phyloP scores from a whole-genome alignment of 2,888 invertebrate species.

The Dysmachus trigonus region DNA sequence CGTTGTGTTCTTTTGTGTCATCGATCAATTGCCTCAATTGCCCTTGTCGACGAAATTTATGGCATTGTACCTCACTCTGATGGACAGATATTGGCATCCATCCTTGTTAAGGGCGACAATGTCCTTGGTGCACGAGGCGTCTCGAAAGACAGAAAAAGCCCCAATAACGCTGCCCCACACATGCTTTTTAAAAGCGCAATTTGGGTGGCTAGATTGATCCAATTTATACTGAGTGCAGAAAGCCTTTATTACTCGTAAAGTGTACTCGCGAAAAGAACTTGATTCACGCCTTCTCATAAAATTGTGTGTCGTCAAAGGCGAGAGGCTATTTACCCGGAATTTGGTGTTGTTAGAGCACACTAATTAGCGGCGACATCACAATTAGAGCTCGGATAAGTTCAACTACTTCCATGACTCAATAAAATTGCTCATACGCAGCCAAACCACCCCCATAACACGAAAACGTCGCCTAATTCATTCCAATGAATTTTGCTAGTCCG shows the following conservation, averaged over 20 bases:
- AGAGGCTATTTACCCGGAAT: not conserved
- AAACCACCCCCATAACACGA: not conserved
- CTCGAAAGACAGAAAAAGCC: not conserved
- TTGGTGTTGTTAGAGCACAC: not conserved
- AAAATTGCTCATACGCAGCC: not conserved
- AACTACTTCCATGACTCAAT: not conserved
- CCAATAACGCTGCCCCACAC: not conserved
- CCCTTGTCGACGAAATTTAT: not conserved
- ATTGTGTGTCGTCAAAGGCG: not conserved
- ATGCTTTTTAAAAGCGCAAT: not conserved
- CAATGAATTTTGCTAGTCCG: not conserved
- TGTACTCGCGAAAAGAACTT: not conserved
- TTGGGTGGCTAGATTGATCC: not conserved
- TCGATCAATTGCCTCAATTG: not conserved
- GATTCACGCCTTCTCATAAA: not conserved
- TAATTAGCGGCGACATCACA: not conserved
- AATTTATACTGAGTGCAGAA: not conserved
- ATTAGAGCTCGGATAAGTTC: not conserved
- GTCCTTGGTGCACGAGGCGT: not conserved
- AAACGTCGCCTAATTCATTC: not conserved
- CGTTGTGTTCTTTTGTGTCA: not conserved
- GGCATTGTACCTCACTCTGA: not conserved
- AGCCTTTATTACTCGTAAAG: not conserved
- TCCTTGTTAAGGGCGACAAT: not conserved
- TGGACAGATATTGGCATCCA: not conserved